These are phyloP conservation scores for Helicoverpa zea DNA, from an alignment of 1,140 invertebrate genomes.

Conservation along the genomic window DNA sequence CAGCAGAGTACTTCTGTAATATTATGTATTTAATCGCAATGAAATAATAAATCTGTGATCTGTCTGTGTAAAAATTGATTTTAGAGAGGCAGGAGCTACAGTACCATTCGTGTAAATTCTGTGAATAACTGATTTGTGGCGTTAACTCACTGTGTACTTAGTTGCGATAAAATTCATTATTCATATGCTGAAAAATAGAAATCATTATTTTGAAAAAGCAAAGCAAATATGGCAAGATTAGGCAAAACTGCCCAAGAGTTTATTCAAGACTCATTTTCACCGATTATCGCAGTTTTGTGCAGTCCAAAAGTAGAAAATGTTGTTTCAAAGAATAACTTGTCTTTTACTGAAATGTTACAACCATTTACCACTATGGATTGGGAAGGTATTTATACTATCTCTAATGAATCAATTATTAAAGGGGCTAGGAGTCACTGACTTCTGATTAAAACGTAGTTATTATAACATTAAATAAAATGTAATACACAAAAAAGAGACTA, in stretches of 20 bases:
- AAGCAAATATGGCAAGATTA: conserved; percentile 87
- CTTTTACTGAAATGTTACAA: conserved; percentile 95
- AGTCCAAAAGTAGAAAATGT: conserved; percentile 93
- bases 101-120: too few relatives aligned
- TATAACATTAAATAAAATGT: too few relatives aligned
- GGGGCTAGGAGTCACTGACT: too few relatives aligned
- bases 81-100: too few relatives aligned
- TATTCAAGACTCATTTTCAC: conserved; percentile 95
- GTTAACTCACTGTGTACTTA: too few relatives aligned
- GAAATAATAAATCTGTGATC: too few relatives aligned
- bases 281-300: conserved; percentile 94
- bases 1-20: too few relatives aligned
- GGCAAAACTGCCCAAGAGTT: conserved; percentile 93
- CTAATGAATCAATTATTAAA: neutral
- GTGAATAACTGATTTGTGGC: too few relatives aligned
- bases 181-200: neutral
- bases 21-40: too few relatives aligned
- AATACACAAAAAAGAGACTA: too few relatives aligned
- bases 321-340: conserved; percentile 96
- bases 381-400: conserved; percentile 67
- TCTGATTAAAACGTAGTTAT: too few relatives aligned
- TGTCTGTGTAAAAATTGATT: too few relatives aligned
- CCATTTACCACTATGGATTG: conserved; percentile 89
- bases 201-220: neutral
- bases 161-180: neutral